Evolutionary conservation across 2,113 vertebrate genomes (phyloP).

Genomic region (Stigmatopora nigra): DNA sequence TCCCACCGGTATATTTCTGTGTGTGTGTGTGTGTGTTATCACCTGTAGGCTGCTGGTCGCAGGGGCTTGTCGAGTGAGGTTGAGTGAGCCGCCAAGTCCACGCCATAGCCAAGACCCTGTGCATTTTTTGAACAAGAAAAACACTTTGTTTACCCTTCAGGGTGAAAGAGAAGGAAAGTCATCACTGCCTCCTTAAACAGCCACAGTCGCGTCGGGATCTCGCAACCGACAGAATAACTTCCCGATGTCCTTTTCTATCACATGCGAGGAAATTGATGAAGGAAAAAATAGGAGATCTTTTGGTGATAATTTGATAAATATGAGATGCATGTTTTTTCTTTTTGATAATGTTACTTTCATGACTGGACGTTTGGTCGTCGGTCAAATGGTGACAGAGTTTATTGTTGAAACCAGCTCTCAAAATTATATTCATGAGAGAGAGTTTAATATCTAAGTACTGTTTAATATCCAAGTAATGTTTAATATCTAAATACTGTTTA

Average conservation of each 20-base stretch:
- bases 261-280: neutral
- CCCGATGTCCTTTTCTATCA: constrained; percentile 29
- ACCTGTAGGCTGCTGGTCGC: constrained; percentile 45
- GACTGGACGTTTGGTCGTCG: too few relatives aligned
- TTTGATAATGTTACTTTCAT: too few relatives aligned
- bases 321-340: neutral
- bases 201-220: constrained; percentile 57
- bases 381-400: too few relatives aligned
- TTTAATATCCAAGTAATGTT: too few relatives aligned
- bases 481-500: too few relatives aligned
- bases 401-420: too few relatives aligned
- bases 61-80: constrained; percentile 39
- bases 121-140: constrained; percentile 60
- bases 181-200: constrained; percentile 42
- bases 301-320: neutral
- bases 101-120: constrained; percentile 48
- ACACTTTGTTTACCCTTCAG: constrained; percentile 71
- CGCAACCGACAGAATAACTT: constrained; percentile 59
- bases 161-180: constrained; percentile 58
- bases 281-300: neutral
- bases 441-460: too few relatives aligned
- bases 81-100: constrained; percentile 53
- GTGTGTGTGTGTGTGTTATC: constrained; percentile 6
- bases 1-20: constrained; percentile 1
- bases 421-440: too few relatives aligned